Base-by-base conservation (phyloP, 2,113 vertebrate species). In the Macrotus californicus region DNA sequence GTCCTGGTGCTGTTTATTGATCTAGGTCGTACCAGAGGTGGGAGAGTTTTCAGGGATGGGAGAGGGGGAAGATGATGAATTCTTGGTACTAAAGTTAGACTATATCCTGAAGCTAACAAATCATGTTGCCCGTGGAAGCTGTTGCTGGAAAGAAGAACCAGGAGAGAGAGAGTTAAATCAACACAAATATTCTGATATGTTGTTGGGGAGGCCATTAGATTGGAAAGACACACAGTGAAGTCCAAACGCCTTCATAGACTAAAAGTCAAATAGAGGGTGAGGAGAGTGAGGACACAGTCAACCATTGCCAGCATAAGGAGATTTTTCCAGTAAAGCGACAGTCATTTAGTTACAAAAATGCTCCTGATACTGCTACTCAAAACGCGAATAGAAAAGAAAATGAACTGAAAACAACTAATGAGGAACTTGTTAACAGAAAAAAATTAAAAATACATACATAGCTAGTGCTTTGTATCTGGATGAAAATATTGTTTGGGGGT, bases 251-350 rank as follows among this genome's bases (percentile, higher is more conserved):
- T 87, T 72, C 69, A 16, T 81, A 84, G 70, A 89, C 87, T 64
- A 2, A n/a, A 41, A 48, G 50, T 59, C 36, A 46, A 95, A 61
- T 73, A 84, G 70, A 61, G 86, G 15, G 52, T 41, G 7, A 16
- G 67, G 90, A 89, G 14, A 84, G 61, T 3, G 41, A 97, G 89
- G 90, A 90, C 41, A 64, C 97, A 92, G 48, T 26, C 83, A 92
- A 95, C 73, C 72, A 97, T 94, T 93, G 76, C 81, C 95, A 98
- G 94, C 54, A 59, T 77, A 95, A 95, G 95, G 86, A 13, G n/a
- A 96, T 97, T 98, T 98, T 97, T 97, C 95, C 96, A 96, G 90
- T 70, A 95, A 97, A 97, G 36, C 46, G 41, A 96, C 96, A 96
- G 84, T 96, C 94, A 94, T 87, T 96, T 97, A 95, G 93, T 97